Base-by-base conservation (phyloP, 2,888 invertebrate species). In the Polylopha cassiicola region DNA sequence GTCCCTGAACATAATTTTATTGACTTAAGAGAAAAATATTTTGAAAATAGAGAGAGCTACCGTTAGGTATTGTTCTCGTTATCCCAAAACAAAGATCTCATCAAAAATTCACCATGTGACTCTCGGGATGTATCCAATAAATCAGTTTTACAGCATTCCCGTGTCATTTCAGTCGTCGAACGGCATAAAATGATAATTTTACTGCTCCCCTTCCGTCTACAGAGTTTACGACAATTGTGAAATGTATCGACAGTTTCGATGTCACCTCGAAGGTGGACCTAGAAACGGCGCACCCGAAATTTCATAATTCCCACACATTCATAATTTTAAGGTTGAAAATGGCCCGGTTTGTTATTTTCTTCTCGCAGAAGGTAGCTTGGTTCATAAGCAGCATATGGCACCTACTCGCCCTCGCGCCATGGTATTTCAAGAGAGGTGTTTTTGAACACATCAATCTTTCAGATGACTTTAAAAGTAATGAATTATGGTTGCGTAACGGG, bases 131-230 rank as follows among this genome's bases (percentile, higher is more conserved):
- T 78, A 62, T 73, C 71, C 74, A 78, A 85, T 85, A 85, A 85
- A 85, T 85, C 85, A 84, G 82, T 78, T 84, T 84, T 84, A 85
- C 84, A 84, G 73, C 85, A 81, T 82, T 81, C 82, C 76, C 61
- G 77, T 79, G 85, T 84, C 85, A 81, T 85, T 84, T 85, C 85
- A 81, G 80, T 80, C 84, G 80, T 79, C 80, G 82, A 81, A 82
- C 75, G 82, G 74, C 81, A 80, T 85, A 85, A 85, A 85, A 85
- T 84, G 79, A 85, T 85, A 84, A 85, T 85, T 85, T 85, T 82
- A 85, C 74, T 73, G 78, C 68, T 79, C 81, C 78, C 82, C 81
- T 85, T 84, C 84, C 84, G 80, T 78, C 81, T 81, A 54, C 73
- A 66, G 58, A 73, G 69, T 85, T 85, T 85, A 85, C 82, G 85